phyloP scores from a whole-genome alignment of 2,113 vertebrate species.

The Ctenomys sociabilis region DNA sequence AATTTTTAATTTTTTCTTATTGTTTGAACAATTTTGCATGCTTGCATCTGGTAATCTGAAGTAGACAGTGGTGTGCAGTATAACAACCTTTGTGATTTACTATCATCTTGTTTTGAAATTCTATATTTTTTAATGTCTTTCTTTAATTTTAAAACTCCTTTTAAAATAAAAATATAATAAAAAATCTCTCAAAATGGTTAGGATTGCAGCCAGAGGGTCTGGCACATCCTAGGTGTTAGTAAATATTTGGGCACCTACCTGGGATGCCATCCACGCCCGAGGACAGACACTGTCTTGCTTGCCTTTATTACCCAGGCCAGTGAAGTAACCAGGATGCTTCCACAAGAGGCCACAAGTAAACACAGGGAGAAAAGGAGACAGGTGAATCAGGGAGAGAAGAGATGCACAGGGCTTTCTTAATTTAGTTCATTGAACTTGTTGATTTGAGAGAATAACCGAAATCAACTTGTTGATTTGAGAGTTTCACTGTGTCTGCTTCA shows the following conservation, averaged over 20 bases:
- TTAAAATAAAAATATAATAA: too few species aligned
- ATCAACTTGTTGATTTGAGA: neutral
- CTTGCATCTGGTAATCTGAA: too few species aligned
- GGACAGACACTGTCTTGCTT: too few species aligned
- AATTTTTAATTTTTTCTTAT: too few species aligned
- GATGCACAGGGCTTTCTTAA: neutral
- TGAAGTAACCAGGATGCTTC: neutral
- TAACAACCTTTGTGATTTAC: too few species aligned
- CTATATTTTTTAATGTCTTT: too few species aligned
- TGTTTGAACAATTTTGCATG: too few species aligned
- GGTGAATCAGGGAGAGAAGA: neutral
- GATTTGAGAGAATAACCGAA: neutral
- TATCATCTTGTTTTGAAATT: too few species aligned
- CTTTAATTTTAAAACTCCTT: too few species aligned
- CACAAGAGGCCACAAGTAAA: neutral
- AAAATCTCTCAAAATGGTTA: neutral
- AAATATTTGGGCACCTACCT: neutral
- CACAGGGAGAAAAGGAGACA: neutral
- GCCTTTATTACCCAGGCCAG: neutral
- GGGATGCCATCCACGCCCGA: neutral
- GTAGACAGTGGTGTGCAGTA: too few species aligned
- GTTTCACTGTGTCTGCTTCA: too few species aligned
- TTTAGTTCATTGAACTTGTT: neutral
- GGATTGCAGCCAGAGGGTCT: neutral
- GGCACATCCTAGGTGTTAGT: neutral